Base-by-base conservation (phyloP, 2,797 vertebrate genomes). In the Neosalanx taihuensis region DNA sequence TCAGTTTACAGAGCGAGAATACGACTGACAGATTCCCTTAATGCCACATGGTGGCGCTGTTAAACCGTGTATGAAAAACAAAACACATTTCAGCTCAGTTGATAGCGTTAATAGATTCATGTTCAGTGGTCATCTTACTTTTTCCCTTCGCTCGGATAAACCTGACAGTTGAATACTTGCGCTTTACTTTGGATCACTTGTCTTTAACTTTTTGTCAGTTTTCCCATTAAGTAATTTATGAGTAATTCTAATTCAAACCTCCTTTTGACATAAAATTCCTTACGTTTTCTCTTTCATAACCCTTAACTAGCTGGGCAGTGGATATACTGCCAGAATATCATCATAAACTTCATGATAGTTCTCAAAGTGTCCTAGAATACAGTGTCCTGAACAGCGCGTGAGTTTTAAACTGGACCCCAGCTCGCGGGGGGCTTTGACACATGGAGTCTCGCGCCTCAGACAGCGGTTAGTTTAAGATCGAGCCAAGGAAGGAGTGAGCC, bases 381-480 rank as follows among this genome's bases (percentile, higher is more conserved):
- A 41, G 6, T 41, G 37, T 41, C 37, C 37, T 41, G 12, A 7
- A 41, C 37, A 41, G 12, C 12, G 37, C 12, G 37, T 41, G 37
- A 10, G 37, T 41, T 41, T 10, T 41, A 41, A 41, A 41, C 10
- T 41, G 37, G 6, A 37, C n/a, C 9, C 35, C 3, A 41, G 12
- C 37, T 41, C 1, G 37, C 12, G 10, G 37, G 37, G 12, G 10
- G 29, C 72, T 85, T 78, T 84, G 82, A 82, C 58, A 76, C n/a
- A 2, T 0, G 0, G 30, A 33, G 74, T 29, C 65, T 29, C 58
- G 63, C 57, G 66, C 72, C 37, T 61, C 46, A 58, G 68, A 59
- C 57, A 51, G 59, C 57, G 57, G 68, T 26, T 61, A 17, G 51
- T 59, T n/a, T n/a, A n/a, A n/a, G n/a, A n/a, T 41, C 37, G 3